Evolutionary conservation across 1,140 invertebrate species (phyloP).

Genomic region (Agraylea sexmaculata): DNA sequence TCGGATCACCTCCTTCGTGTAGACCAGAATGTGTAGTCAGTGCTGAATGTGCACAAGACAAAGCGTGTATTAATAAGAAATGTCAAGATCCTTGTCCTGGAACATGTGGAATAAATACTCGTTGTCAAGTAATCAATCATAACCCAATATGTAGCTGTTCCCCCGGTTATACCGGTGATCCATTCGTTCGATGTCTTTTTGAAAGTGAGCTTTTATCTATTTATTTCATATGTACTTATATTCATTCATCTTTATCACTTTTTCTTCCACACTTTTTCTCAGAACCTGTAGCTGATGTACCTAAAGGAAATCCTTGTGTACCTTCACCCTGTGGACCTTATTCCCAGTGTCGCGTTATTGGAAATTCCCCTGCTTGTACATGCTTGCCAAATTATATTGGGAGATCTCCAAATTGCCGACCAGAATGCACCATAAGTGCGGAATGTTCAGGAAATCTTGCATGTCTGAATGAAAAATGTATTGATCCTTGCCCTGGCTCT

Average conservation of each 20-base stretch:
- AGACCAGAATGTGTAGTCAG: conserved; percentile 64
- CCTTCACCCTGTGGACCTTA: conserved; percentile 73
- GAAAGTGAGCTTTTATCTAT: conserved; percentile 41
- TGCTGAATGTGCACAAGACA: conserved; percentile 57
- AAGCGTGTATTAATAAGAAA: conserved; percentile 59
- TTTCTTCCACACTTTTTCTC: conserved; percentile 21
- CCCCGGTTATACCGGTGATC: conserved; percentile 55
- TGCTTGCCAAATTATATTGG: conserved; percentile 62
- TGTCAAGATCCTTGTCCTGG: conserved; percentile 65
- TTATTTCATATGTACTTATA: conserved; percentile 14
- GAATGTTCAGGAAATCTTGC: conserved; percentile 64
- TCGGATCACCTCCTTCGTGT: conserved; percentile 58
- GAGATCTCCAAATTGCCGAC: conserved; percentile 61
- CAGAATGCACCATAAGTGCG: conserved; percentile 62
- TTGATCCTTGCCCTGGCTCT: conserved; percentile 63
- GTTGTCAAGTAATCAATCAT: conserved; percentile 62
- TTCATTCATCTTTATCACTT: conserved; percentile 17
- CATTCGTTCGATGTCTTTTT: conserved; percentile 52
- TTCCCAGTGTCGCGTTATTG: conserved; percentile 58
- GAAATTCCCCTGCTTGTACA: conserved; percentile 58
- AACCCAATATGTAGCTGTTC: conserved; percentile 66
- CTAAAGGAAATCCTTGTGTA: conserved; percentile 50
- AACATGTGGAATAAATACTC: conserved; percentile 61
- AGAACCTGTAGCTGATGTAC: conserved; percentile 21
- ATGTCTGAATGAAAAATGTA: conserved; percentile 63